A percentile compares a stretch with the other conserved stretches of the same genome.
Conservation (phyloP, 2,113 vertebrate species). For the Apistogramma diplotaenia region DNA sequence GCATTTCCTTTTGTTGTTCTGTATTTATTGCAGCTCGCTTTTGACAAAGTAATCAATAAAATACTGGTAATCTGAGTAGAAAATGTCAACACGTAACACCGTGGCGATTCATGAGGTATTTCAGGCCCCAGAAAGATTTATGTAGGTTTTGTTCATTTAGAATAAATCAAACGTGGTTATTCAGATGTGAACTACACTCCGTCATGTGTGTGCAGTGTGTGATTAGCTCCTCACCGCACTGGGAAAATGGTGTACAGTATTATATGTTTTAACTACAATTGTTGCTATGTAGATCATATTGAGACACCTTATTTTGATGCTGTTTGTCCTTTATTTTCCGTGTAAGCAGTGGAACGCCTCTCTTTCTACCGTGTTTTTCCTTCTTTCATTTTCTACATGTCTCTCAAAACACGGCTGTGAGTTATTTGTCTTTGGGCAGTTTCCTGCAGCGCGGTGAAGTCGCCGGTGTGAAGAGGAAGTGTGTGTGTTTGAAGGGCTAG, state of each 20-base stretch:
- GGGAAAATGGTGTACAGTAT: neutral
- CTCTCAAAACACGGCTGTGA: constrained; percentile 21
- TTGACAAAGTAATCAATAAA: constrained; percentile 19
- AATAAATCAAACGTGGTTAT: constrained; percentile 6
- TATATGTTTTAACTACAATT: neutral
- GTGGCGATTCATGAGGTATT: neutral
- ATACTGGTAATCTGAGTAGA: neutral
- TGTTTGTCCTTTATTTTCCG: neutral
- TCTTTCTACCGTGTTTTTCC: neutral
- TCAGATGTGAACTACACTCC: neutral
- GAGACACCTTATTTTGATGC: neutral
- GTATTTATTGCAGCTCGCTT: neutral
- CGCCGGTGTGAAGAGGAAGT: constrained; percentile 72
- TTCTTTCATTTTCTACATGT: constrained; percentile 5
- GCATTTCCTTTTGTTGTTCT: neutral
- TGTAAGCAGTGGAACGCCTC: neutral
- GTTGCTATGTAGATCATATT: neutral
- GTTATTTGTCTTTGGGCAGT: constrained; percentile 58
- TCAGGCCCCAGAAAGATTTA: constrained; percentile 6
- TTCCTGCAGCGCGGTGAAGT: constrained; percentile 71
- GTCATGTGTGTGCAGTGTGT: neutral
- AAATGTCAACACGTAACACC: neutral
- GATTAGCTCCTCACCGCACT: neutral
- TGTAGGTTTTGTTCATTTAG: constrained; percentile 3
- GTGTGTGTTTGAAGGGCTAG: constrained; percentile 76